Conservation (phyloP, 2,113 vertebrate genomes). For the Procapra przewalskii region DNA sequence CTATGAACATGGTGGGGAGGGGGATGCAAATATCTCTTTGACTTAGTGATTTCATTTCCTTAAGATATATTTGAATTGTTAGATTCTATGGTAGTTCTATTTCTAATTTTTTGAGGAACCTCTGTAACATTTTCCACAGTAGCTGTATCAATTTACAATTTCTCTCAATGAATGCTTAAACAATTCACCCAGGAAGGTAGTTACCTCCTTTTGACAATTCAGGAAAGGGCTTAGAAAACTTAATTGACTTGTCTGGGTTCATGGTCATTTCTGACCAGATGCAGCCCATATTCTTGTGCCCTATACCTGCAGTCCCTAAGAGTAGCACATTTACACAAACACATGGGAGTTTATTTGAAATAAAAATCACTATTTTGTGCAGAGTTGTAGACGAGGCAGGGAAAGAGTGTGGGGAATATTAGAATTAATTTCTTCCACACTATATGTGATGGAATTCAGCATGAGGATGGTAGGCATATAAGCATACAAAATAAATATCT, state of each 20-base stretch:
- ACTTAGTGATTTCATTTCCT: neutral
- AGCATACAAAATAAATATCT: constrained; percentile 20
- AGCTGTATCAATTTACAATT: neutral
- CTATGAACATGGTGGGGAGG: neutral
- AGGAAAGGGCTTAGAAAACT: neutral
- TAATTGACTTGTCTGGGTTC: neutral
- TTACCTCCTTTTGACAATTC: neutral
- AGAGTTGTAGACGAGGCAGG: neutral
- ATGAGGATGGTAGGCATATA: neutral
- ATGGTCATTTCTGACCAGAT: neutral
- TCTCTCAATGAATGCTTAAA: neutral
- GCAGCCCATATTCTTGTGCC: neutral
- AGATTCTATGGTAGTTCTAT: neutral
- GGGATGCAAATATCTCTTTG: neutral
- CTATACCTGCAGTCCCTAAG: neutral
- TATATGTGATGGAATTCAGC: neutral
- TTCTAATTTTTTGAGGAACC: neutral
- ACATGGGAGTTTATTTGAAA: neutral
- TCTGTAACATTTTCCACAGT: neutral
- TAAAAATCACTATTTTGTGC: neutral
- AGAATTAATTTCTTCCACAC: neutral
- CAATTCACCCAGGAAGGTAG: neutral
- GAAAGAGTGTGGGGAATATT: neutral
- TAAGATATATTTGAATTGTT: neutral
- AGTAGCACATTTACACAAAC: neutral